A percentile compares a stretch with the other conserved stretches of the same genome.
Conservation (phyloP, 2,113 vertebrate species). For the Columbina picui region DNA sequence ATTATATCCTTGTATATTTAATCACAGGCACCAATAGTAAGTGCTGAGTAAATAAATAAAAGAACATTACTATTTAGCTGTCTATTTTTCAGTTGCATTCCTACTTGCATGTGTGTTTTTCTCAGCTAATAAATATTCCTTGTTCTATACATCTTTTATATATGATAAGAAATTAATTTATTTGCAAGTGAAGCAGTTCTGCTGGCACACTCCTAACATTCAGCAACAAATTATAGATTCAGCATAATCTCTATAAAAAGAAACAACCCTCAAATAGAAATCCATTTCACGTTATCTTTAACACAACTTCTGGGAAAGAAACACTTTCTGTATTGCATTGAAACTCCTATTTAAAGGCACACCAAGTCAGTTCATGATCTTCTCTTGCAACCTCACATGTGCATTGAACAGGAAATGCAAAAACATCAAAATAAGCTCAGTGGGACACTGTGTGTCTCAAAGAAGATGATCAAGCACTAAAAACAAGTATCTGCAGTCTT, state of each 20-base stretch:
- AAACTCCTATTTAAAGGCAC: not conserved
- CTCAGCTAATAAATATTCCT: not conserved
- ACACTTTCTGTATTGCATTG: not conserved
- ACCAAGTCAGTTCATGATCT: not conserved
- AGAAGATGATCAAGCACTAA: fast-evolving
- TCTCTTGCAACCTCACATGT: not conserved
- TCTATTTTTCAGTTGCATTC: not conserved
- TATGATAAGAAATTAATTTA: not conserved
- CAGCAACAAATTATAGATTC: not conserved
- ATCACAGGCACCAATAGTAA: not conserved
- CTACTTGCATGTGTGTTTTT: not conserved
- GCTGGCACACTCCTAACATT: not conserved
- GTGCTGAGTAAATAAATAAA: not conserved
- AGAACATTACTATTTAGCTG: not conserved
- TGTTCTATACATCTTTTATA: not conserved
- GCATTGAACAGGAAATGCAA: not conserved
- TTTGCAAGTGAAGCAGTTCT: not conserved
- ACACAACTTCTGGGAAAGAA: not conserved
- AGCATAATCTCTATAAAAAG: not conserved
- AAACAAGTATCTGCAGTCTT: not conserved
- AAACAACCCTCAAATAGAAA: not conserved
- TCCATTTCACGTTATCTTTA: not conserved
- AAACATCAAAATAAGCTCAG: not conserved
- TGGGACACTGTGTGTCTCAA: not conserved
- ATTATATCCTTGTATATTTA: not conserved